Base-by-base conservation (phyloP, 2,797 vertebrate genomes). In the Crax fasciolata region DNA sequence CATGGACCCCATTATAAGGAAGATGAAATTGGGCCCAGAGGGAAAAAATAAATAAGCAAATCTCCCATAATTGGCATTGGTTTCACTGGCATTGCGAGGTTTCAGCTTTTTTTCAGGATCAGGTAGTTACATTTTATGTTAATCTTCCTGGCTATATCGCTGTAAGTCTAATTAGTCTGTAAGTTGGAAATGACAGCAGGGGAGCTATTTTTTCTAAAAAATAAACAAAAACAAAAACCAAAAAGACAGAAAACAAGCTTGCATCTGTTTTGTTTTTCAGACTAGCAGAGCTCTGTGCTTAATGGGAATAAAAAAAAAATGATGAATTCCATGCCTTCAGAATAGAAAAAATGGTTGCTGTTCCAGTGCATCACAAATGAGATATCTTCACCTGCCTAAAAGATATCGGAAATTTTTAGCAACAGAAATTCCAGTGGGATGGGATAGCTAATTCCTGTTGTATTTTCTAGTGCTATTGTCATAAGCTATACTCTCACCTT, bases 181-280 rank as follows among this genome's bases (percentile, higher is more conserved):
- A 83, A 46, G 49, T 77, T 83, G 30, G 41, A 84, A 89, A 90
- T 77, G 41, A 85, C 87, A 95, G 61, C 84, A 93, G 63, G 84
- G 48, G 15, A 82, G 59, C 24, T 87, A 77, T 73, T 87, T 44
- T 76, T 91, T 91, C 27, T 54, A 18, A 84, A 78, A 78, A 39
- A 39, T 19, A 30, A 4, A 30, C 17, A 30, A 6, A 30, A 19
- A n/a, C 7, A 13, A 23, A 15, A 21, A 7, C 35, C 35, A 35
- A 11, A 58, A 78, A 11, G 27, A 41, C 8, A 78, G 46, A 75
- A 94, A 79, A 74, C n/a, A 77, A 71, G 2, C 23, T 74, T 16
- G 5, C 79, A 87, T 92, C 65, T 95, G 71, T 89, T 90, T 95
- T 79, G 18, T 28, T 91, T 14, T 74, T 30, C 24, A 79, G 68